Evolutionary conservation across 1,140 invertebrate species (phyloP).

Genomic region (Agrilus planipennis): DNA sequence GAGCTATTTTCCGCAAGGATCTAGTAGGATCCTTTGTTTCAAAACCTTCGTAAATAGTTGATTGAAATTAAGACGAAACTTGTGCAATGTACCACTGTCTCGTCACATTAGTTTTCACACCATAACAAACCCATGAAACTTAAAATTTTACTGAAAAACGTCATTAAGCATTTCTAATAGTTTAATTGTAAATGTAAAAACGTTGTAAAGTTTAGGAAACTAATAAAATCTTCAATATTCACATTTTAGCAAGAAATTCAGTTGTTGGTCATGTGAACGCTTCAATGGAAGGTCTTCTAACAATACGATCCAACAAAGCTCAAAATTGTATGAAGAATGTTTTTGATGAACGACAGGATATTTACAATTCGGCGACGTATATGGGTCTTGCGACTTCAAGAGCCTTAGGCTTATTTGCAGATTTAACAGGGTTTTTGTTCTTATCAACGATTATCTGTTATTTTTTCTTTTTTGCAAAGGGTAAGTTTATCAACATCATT

Average conservation of each 20-base stretch:
- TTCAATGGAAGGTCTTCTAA: slow-evolving; percentile 76
- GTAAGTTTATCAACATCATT: neutral
- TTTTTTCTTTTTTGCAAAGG: slow-evolving; percentile 2
- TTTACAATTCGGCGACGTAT: slow-evolving; percentile 54
- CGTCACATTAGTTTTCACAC: too few species aligned
- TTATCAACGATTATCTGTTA: slow-evolving; percentile 1
- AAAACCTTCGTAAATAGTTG: too few species aligned
- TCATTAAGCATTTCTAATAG: too few species aligned
- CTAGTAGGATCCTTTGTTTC: too few species aligned
- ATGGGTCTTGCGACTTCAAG: slow-evolving; percentile 47
- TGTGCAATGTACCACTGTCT: too few species aligned
- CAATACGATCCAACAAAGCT: slow-evolving; percentile 73
- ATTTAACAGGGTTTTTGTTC: slow-evolving; percentile 46
- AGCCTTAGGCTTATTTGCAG: slow-evolving; percentile 64
- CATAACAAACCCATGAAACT: too few species aligned
- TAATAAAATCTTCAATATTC: too few species aligned
- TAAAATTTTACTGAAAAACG: too few species aligned
- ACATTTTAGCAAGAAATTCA: slow-evolving; percentile 56
- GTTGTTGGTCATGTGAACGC: slow-evolving; percentile 81
- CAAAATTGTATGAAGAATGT: slow-evolving; percentile 65
- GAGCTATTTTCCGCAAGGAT: too few species aligned
- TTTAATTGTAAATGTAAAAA: too few species aligned
- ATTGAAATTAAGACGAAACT: too few species aligned
- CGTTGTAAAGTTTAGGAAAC: too few species aligned
- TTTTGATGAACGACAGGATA: slow-evolving; percentile 67